Base-by-base conservation (phyloP, 1,140 invertebrate genomes). In the Formica exsecta region DNA sequence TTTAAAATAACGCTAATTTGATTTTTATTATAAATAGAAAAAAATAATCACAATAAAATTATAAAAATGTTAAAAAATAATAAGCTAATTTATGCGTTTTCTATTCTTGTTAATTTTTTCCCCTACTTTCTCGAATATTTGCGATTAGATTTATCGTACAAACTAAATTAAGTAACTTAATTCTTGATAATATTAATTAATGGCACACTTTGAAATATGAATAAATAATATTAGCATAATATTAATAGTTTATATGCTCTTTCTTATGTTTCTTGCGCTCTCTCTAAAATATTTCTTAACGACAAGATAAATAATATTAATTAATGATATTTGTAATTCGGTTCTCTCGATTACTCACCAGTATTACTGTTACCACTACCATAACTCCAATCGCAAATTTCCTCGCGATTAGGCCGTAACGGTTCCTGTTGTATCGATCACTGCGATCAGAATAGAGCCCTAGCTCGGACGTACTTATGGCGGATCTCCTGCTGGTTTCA, bases 381-480 rank as follows among this genome's bases (percentile, higher is more conserved):
- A 95, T 95, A 76, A 93, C 91, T 87, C 92, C 94, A 41, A 95
- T 93, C 6, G 93, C 93, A 85, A 94, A 88, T 85, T 95, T 95
- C 38, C 91, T 88, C 3, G 93, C 87, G 3, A 93, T 85, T 19
- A 90, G 87, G 57, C 92, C 89, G 92, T 94, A 92, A 41, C 90
- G 92, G 86, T 74, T 94, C 32, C 86, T 93, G 62, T 88, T 91
- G 76, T 94, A 93, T 70, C 88, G 90, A 88, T 95, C 94, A 48
- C 86, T 88, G 36, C 93, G 92, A 92, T 95, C 94, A 13, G 94
- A 94, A 80, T 95, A 95, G 36, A 95, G 90, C 74, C 95, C 95
- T 81, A 95, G 93, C 87, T 95, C 94, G 6, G 95, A 95, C 51
- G 93, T 94, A 87, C 93, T 95, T 66, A 94, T 94, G 65, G 92